These are phyloP conservation scores for Tenodera sinensis DNA, from an alignment of 2,888 invertebrate genomes.

Conservation along the genomic window DNA sequence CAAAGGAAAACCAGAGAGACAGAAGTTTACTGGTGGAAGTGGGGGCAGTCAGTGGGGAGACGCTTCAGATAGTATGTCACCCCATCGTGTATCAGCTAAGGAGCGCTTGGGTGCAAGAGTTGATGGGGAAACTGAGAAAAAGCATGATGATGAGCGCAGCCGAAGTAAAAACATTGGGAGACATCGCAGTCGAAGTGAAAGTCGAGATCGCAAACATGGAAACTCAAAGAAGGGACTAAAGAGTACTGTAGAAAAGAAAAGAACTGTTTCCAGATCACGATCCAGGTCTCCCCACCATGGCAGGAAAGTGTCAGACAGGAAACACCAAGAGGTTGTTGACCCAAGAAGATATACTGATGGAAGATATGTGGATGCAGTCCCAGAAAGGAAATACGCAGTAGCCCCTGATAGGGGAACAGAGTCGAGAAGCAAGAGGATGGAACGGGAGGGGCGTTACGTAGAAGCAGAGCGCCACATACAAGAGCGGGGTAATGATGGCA, in stretches of 20 bases:
- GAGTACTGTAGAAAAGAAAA: slow-evolving; percentile 30
- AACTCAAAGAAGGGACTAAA: slow-evolving; percentile 25
- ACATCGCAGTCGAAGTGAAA: slow-evolving; percentile 25
- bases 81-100: slow-evolving; percentile 68
- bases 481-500: slow-evolving; percentile 39
- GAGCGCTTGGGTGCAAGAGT: slow-evolving; percentile 76
- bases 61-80: slow-evolving; percentile 45
- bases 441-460: background rate
- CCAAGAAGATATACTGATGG: background rate
- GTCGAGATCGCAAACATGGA: slow-evolving; percentile 9
- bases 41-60: slow-evolving; percentile 28
- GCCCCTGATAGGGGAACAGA: background rate
- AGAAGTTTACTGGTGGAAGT: slow-evolving; percentile 46
- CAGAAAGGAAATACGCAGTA: background rate
- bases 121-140: slow-evolving; percentile 46
- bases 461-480: slow-evolving; percentile 49
- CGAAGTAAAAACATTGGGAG: background rate
- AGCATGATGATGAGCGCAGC: slow-evolving; percentile 10
- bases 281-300: slow-evolving; percentile 27
- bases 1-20: slow-evolving; percentile 32
- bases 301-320: slow-evolving; percentile 1
- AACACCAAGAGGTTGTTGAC: background rate
- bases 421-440: background rate
- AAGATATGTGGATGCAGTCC: background rate
- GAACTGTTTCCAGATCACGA: slow-evolving; percentile 23